Base-by-base conservation (phyloP, 2,888 invertebrate genomes). In the Ceriagrion tenellum region DNA sequence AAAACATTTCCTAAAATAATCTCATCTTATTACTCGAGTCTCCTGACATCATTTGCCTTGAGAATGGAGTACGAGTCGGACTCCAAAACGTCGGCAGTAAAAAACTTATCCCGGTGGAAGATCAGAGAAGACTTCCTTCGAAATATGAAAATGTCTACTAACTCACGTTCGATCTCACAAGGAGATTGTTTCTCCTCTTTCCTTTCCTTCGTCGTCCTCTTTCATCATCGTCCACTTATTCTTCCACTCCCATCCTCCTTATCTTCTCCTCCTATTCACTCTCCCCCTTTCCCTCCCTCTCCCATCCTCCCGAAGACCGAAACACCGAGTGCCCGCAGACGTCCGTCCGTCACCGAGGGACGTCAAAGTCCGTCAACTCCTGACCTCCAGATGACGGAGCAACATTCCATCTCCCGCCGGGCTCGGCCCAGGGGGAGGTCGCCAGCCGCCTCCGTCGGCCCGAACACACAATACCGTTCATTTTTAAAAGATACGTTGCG, bases 351-450 rank as follows among this genome's bases (percentile, higher is more conserved):
- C 89, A 81, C 35, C 12, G 30, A 35, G 55, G 63, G 63, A 91
- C 91, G 63, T 91, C 91, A 91, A 91, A 91, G 91, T 91, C 91
- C 91, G 59, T 91, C 91, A 63, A 63, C 91, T 59, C 63, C 63
- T 91, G 91, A 91, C 63, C 59, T 18, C 59, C 35, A 30, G 90
- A 91, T 63, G 63, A 63, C 91, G 63, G 63, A 23, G 63, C 59
- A 63, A 63, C 91, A 91, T 89, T 89, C 63, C 91, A 63, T 40
- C 30, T 30, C 63, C 81, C 23, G 40, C 35, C 35, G 63, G 63
- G 40, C 81, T 81, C 81, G 13, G 13, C 81, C 6, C 30, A 74
- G 30, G 81, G n/a, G 81, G 18, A n/a, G 30, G 35, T 35, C 35
- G 81, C 81, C 81, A 47, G 69, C 69, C 26, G 69, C 4, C 69